Evolutionary conservation across 2,113 vertebrate genomes (phyloP).

Genomic region (Pitta sordida): DNA sequence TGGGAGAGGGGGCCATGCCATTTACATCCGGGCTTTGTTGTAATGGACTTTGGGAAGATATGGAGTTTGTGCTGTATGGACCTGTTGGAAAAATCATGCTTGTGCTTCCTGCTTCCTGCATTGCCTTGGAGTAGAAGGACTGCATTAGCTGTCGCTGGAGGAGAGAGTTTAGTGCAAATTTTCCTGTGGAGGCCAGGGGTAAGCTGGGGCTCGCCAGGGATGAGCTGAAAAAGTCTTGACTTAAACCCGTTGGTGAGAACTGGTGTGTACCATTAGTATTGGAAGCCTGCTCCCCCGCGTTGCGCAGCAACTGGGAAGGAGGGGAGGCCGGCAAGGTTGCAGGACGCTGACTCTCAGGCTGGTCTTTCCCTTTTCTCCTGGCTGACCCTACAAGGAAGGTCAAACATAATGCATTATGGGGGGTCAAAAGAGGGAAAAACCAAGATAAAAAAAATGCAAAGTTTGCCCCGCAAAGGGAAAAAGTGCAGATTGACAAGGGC

Average conservation of each 20-base stretch:
- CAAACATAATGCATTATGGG: slow-evolving; percentile 99
- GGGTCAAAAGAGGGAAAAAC: slow-evolving; percentile 89
- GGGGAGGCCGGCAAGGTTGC: slow-evolving; percentile 86
- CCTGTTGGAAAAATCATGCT: slow-evolving; percentile 91
- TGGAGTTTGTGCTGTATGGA: slow-evolving; percentile 91
- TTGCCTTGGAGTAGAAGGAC: slow-evolving; percentile 97
- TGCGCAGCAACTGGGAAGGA: slow-evolving; percentile 87
- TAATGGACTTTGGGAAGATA: slow-evolving; percentile 89
- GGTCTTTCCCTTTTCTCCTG: slow-evolving; percentile 96
- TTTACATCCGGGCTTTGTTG: slow-evolving; percentile 92
- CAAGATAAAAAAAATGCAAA: slow-evolving; percentile 83
- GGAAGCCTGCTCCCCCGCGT: slow-evolving; percentile 85
- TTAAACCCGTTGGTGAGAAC: slow-evolving; percentile 94
- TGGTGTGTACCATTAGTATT: slow-evolving; percentile 93
- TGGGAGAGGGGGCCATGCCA: slow-evolving; percentile 90
- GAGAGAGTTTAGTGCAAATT: slow-evolving; percentile 97
- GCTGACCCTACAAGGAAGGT: slow-evolving; percentile 99
- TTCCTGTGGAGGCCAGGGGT: slow-evolving; percentile 91
- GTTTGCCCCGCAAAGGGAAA: slow-evolving; percentile 81
- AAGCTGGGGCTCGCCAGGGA: slow-evolving; percentile 83
- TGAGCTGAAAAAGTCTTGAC: slow-evolving; percentile 95
- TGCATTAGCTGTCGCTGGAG: slow-evolving; percentile 97
- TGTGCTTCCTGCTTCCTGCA: slow-evolving; percentile 93
- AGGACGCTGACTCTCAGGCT: slow-evolving; percentile 86
- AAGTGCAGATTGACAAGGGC: slow-evolving; percentile 79